Evolutionary conservation across 2,113 vertebrate species (phyloP).

Genomic region (Lophochroa leadbeateri): DNA sequence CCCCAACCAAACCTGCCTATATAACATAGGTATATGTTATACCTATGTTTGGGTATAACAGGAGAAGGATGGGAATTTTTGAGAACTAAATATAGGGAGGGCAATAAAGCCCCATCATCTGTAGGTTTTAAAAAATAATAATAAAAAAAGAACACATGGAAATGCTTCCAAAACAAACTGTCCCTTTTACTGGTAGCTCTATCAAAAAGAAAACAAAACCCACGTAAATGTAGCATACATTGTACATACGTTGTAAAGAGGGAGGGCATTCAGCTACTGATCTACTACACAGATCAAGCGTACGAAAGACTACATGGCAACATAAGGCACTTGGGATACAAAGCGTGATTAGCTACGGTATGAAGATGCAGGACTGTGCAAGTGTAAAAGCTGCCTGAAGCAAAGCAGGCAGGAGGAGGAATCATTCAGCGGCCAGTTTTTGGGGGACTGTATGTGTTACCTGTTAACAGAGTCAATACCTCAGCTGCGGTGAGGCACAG

Average conservation of each 20-base stretch:
- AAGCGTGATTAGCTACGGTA: not conserved
- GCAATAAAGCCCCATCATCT: not conserved
- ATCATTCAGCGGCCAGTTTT: not conserved
- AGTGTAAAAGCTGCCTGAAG: conserved; percentile 2
- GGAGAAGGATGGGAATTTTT: not conserved
- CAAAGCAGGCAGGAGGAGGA: not conserved
- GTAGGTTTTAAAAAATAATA: not conserved
- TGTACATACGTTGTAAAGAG: not conserved
- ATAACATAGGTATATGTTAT: no score
- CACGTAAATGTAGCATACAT: not conserved
- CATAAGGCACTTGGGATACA: conserved; percentile 73
- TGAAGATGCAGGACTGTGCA: not conserved
- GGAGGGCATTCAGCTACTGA: not conserved
- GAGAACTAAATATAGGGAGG: not conserved
- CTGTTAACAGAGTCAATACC: not conserved
- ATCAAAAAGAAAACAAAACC: not conserved
- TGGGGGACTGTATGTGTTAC: not conserved
- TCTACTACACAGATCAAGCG: not conserved
- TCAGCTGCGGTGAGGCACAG: not conserved
- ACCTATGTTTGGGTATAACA: not conserved
- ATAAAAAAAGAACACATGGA: not conserved
- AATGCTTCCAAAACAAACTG: not conserved
- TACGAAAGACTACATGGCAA: not conserved
- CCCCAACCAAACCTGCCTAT: not conserved
- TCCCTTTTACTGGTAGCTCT: conserved; percentile 56